These are phyloP conservation scores for Anneissia japonica DNA, from an alignment of 35 echinoderm and acorn worm species.

Conservation along the genomic window DNA sequence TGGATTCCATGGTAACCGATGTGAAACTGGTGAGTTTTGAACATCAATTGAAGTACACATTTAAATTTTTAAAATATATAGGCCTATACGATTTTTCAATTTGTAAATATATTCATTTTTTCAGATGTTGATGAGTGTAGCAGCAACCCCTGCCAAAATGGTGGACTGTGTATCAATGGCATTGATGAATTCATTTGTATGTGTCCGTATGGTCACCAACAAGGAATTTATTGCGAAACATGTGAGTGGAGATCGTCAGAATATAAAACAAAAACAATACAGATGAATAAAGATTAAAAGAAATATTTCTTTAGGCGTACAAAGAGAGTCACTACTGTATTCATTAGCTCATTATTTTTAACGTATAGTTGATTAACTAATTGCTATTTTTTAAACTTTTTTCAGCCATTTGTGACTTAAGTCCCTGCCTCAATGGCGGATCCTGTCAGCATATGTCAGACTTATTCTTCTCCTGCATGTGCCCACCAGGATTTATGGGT, in stretches of 20 bases:
- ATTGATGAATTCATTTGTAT: slow-evolving; percentile 37
- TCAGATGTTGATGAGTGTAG: slow-evolving; percentile 81
- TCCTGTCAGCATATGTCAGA: background rate
- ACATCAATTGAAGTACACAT: too few species aligned
- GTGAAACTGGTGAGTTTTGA: slow-evolving; percentile 3
- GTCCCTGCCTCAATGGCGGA: background rate
- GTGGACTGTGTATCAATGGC: slow-evolving; percentile 57
- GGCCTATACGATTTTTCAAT: background rate
- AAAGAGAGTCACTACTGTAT: too few species aligned
- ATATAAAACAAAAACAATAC: too few species aligned
- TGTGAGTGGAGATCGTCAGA: too few species aligned
- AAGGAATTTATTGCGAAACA: background rate
- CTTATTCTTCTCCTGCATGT: background rate
- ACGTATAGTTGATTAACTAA: too few species aligned
- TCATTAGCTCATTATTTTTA: too few species aligned
- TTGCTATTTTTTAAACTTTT: background rate
- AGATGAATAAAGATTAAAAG: too few species aligned
- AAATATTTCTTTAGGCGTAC: too few species aligned
- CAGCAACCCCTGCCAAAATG: slow-evolving; percentile 52
- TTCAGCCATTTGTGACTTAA: background rate
- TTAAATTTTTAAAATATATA: background rate
- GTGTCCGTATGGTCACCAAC: slow-evolving; percentile 4
- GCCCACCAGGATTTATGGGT: slow-evolving; percentile 23
- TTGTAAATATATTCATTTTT: background rate
- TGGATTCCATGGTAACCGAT: background rate